Evolutionary conservation across 2,888 invertebrate genomes (phyloP).

Genomic region (Drosophila meridionalis): DNA sequence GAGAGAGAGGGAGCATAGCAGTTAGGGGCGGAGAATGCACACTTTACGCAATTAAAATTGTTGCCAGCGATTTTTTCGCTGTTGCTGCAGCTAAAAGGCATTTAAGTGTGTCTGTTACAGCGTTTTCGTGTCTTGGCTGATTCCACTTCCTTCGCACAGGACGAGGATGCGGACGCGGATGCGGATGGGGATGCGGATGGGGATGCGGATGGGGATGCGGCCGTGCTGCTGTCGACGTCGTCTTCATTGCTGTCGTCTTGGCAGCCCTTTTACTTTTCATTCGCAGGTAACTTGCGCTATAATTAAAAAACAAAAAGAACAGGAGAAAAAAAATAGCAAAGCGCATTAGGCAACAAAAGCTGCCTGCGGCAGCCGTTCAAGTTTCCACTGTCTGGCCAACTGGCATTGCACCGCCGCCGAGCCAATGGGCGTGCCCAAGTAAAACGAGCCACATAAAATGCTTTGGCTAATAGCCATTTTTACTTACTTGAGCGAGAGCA

Average conservation of each 20-base stretch:
- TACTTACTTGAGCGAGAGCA: conserved; percentile 70
- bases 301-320: conserved; percentile 58
- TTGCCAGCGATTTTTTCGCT: conserved; percentile 72
- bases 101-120: conserved; percentile 67
- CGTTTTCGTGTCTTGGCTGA: conserved; percentile 66
- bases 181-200: not conserved
- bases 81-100: conserved; percentile 69
- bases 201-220: conserved; percentile 44
- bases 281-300: conserved; percentile 78
- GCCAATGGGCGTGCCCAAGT: conserved; percentile 58
- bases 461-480: conserved; percentile 79
- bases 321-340: conserved; percentile 70
- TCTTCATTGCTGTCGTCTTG: conserved; percentile 53
- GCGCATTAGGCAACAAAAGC: conserved; percentile 79
- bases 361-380: conserved; percentile 45
- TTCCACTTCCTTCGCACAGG: conserved; percentile 55
- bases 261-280: conserved; percentile 79
- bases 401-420: conserved; percentile 11
- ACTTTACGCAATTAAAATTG: conserved; percentile 78
- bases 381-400: conserved; percentile 18
- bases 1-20: conserved; percentile 2
- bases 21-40: conserved; percentile 54
- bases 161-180: conserved; percentile 28
- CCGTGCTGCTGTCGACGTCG: conserved; percentile 40
- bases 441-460: conserved; percentile 76